Evolutionary conservation across 2,888 invertebrate species (phyloP), one percentile per base, ranked within the genome.

Genomic region (Erpobdella octoculata): DNA sequence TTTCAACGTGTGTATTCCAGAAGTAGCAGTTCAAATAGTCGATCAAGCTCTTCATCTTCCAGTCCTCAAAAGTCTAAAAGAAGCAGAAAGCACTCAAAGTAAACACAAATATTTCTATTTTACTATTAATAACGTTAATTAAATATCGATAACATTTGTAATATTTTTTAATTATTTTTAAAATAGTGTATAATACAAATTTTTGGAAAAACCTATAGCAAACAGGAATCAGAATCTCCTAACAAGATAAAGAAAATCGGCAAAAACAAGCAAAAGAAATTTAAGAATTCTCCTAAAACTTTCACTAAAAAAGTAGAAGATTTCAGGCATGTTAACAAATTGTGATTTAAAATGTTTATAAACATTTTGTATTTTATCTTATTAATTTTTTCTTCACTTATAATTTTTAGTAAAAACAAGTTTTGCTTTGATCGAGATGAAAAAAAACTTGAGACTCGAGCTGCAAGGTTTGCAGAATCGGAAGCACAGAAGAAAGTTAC

Each of bases 401-500:
- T 61, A 37, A 1, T 28, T 59, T 28, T n/a, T 69, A 72, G 72
- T 33, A 41, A 69, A 36, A 31, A 61, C 36, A 41, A 25, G 25
- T 71, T 71, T 58, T 33, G 46, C 38, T 53, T 71, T 36, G 65
- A 46, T 53, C n/a, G 46, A 4, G 70, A 72, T 70, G 78, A 76
- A 69, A 78, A 74, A 9, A 77, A 78, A 68, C 76, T 81, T 71
- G 74, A 79, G 81, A 92, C 92, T 81, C 88, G 95, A 78, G 94
- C 94, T 67, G 93, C 92, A 73, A 87, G 95, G 78, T 95, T 95
- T 86, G 80, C 80, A 37, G 78, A 79, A 28, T 74, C 79, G 28
- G 79, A 64, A 35, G 77, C 25, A 6, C 76, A 77, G 15, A 74
- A 72, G 31, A 67, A 73, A 25, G 76, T 76, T 72, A 71, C 70